Evolutionary conservation across 2,113 vertebrate species (phyloP), one percentile per base, ranked within the genome.

Genomic region (Grammomys dolichurus): DNA sequence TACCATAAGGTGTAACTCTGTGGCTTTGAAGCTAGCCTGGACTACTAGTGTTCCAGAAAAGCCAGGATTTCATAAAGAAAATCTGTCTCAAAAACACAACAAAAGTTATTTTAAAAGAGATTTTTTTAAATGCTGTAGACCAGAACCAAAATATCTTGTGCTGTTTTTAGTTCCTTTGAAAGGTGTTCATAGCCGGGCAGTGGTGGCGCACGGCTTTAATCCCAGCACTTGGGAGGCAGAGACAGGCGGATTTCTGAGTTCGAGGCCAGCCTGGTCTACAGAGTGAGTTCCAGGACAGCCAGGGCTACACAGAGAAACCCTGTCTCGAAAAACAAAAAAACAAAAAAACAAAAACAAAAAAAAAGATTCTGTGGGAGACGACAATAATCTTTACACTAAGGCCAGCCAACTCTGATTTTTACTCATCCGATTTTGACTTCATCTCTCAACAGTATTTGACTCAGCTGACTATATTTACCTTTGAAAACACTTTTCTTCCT

Each of bases 401-500:
- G 81, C 69, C 14, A 93, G 7, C n/a, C 54, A 82, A 26, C 43
- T 54, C 48, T 84, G 31, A 40, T 65, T 78, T 85, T 56, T n/a
- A 56, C n/a, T 85, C 76, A 80, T 84, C 33, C 78, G 19, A 73
- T 40, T 73, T 3, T 73, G 89, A 65, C 69, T 84, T 88, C n/a
- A 69, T 33, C 10, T 80, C 77, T 85, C 54, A 89, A 60, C 19
- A 91, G 54, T 31, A 63, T 75, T 70, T 88, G 31, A 84, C 36
- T 31, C 51, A 65, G 22, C 26, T 89, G 43, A 54, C 70, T 84
- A 46, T 46, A 76, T 81, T 13, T 92, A 89, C 40, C 63, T 94
- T 92, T 48, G 51, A 7, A 92, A 94, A 80, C 58, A 73, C 36
- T 84, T 46, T 77, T 54, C 22, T 92, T 86, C 54, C 92, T 91